phyloP scores from a whole-genome alignment of 2,113 vertebrate species.

The Ploceus nigricollis region DNA sequence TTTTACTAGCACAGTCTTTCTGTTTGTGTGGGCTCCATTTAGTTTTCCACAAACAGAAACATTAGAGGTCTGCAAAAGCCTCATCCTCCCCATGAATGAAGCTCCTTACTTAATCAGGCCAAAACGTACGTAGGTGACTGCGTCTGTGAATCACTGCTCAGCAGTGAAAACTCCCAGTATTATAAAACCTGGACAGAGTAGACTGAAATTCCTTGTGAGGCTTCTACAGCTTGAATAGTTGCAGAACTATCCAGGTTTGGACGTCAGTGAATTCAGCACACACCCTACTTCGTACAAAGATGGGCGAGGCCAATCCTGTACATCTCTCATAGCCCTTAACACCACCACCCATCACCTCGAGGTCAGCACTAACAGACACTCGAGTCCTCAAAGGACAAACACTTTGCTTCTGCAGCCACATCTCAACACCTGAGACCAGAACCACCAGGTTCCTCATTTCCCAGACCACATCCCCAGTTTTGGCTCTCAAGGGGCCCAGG shows the following conservation, averaged over 20 bases:
- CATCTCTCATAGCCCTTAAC: background rate
- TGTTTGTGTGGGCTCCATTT: background rate
- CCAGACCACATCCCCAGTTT: background rate
- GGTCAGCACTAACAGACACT: background rate
- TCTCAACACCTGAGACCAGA: background rate
- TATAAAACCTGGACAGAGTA: background rate
- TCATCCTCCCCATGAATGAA: background rate
- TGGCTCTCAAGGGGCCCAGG: background rate
- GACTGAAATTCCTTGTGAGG: background rate
- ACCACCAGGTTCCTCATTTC: background rate
- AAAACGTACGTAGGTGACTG: background rate
- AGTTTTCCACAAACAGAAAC: slow-evolving; percentile 10
- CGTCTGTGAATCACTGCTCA: background rate
- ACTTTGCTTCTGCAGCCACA: background rate
- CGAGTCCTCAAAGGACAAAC: background rate
- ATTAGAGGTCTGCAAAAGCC: background rate
- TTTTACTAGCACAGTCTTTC: background rate
- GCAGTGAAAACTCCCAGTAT: background rate
- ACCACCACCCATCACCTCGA: background rate
- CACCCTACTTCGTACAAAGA: background rate
- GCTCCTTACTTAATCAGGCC: background rate
- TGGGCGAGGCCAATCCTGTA: background rate
- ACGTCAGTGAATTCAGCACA: background rate
- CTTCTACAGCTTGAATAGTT: background rate
- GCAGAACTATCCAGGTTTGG: background rate